Evolutionary conservation across 2,888 invertebrate species (phyloP).

Genomic region (Calameuta pallipes): DNA sequence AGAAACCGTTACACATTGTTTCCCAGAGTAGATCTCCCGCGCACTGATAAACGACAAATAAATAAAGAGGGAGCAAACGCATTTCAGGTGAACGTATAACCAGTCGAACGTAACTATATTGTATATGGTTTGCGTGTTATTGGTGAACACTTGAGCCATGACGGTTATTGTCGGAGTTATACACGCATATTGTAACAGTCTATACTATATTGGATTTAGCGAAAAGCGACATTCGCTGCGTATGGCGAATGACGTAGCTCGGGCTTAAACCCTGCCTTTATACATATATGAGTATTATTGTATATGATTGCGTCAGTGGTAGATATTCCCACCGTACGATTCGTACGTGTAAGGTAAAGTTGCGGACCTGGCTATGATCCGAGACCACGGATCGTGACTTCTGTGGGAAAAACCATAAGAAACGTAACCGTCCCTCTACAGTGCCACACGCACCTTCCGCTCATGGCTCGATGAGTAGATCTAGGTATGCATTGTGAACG

Average conservation of each 20-base stretch:
- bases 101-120: not conserved
- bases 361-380: conserved; percentile 60
- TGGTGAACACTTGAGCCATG: conserved; percentile 58
- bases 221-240: not conserved
- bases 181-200: not conserved
- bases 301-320: conserved; percentile 2
- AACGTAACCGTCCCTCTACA: conserved; percentile 48
- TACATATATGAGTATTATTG: not conserved
- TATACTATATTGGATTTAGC: not conserved
- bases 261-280: not conserved
- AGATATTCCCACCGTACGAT: conserved; percentile 60
- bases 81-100: conserved; percentile 39
- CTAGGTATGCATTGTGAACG: not conserved
- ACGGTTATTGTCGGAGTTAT: conserved; percentile 52
- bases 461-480: not conserved
- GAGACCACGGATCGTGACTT: conserved; percentile 65
- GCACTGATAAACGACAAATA: conserved; percentile 42
- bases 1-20: not conserved
- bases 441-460: not conserved
- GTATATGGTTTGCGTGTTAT: conserved; percentile 44
- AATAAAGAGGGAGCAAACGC: conserved; percentile 41
- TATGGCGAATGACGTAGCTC: not conserved
- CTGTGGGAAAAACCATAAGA: conserved; percentile 63
- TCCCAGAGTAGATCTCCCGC: conserved; percentile 15
- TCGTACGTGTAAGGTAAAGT: conserved; percentile 40